Percentiles rank a stretch among this genome's conserved stretches.
These are phyloP conservation scores for Scrobipalpa costella DNA, from an alignment of 2,888 invertebrate species.

Conservation along the genomic window DNA sequence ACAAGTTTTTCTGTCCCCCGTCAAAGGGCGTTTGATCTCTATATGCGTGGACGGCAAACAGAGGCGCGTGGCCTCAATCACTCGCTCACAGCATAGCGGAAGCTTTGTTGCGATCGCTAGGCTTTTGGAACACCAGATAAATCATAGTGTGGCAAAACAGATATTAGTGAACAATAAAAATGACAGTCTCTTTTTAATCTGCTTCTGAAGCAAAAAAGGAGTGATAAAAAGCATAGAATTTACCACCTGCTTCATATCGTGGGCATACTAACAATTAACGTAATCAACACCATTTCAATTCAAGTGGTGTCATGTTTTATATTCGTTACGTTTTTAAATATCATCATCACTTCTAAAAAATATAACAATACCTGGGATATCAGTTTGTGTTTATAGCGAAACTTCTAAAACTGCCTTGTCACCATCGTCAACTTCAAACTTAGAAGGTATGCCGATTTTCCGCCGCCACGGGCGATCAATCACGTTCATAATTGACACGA, in stretches of 20 bases:
- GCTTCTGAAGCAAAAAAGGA: too few species aligned
- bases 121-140: neutral
- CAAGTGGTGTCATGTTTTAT: too few species aligned
- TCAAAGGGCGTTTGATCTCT: constrained; percentile 11
- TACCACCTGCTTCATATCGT: too few species aligned
- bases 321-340: too few species aligned
- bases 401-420: neutral
- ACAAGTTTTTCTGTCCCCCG: constrained; percentile 44
- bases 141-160: neutral
- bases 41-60: constrained; percentile 1
- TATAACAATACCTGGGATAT: too few species aligned
- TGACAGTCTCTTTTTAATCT: too few species aligned
- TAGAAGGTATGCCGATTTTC: constrained; percentile 25
- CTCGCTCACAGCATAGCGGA: neutral
- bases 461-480: constrained; percentile 51
- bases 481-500: constrained; percentile 63
- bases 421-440: constrained; percentile 6
- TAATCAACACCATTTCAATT: too few species aligned
- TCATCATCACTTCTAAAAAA: too few species aligned
- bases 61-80: neutral
- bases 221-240: too few species aligned
- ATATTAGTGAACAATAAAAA: too few species aligned
- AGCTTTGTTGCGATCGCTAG: neutral
- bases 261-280: too few species aligned
- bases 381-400: neutral